Evolutionary conservation across 1,140 invertebrate genomes (phyloP), one percentile per base, ranked within the genome.

Genomic region (Glomeris maerens): DNA sequence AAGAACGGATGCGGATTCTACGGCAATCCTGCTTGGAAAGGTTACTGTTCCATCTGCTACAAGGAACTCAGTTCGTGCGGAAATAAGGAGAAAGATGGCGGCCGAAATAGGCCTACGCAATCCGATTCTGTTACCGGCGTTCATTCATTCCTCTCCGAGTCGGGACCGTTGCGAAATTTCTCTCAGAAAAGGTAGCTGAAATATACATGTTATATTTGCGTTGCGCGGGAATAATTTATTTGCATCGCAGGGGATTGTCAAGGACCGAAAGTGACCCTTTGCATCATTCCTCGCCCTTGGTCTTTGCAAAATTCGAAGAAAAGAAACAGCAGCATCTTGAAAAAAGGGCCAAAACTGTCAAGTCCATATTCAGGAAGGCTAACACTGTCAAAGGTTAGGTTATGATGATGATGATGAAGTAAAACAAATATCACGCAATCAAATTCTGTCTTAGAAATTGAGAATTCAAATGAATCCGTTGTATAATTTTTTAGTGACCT

Each of bases 1-100:
- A 88, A 88, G 66, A 91, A 86, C 69, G 85, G 88, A 14, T 98
- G 93, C 73, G 91, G 90, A 50, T 98, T 80, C 73, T 98, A 84
- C 68, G 94, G 95, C 20, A 98, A 96, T 69, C 84, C 86, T 27
- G 84, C 93, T 63, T 98, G 93, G 85, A 81, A 92, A 64, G 85
- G 92, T 14, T 93, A 92, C 64, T 98, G 95, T 66, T 97, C 93
- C 23, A 84, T 92, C 69, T 98, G 78, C 57, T 78, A 77, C 64
- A 64, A 69, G 44, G 68, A 73, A 49, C 64, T 66, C 21, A 49
- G 57, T 13, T 52, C n/a, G n/a, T n/a, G n/a, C n/a, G n/a, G n/a
- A n/a, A n/a, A n/a, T n/a, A n/a, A n/a, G n/a, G n/a, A n/a, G n/a
- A n/a, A n/a, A n/a, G n/a, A n/a, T n/a, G n/a, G n/a, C n/a, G n/a